A percentile compares a stretch with the other conserved stretches of the same genome.
These are phyloP conservation scores for Cheirogaleus medius DNA, from an alignment of 2,113 vertebrate genomes.

Conservation along the genomic window DNA sequence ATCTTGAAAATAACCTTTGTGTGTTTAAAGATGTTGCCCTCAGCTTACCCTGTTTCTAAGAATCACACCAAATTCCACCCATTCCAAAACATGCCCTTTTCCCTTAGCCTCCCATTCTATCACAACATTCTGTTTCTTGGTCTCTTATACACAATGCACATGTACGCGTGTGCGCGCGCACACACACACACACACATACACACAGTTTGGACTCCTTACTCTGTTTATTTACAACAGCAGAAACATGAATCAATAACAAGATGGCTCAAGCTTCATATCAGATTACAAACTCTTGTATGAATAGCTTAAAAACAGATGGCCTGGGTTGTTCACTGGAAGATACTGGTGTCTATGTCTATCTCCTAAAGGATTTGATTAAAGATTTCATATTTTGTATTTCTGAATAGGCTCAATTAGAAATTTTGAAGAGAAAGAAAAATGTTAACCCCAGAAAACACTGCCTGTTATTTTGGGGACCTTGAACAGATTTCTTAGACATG, in stretches of 20 bases:
- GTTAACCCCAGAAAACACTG: background rate
- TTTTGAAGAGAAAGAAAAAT: background rate
- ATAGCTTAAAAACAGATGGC: background rate
- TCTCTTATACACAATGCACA: background rate
- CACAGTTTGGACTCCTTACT: background rate
- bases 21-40: background rate
- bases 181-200: accelerated
- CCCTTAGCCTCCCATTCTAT: background rate
- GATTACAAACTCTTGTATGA: background rate
- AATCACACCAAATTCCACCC: background rate
- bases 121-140: background rate
- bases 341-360: background rate
- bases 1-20: slow-evolving; percentile 3
- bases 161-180: background rate
- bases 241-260: background rate
- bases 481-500: background rate
- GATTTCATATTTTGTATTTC: background rate
- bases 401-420: background rate
- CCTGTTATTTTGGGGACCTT: background rate
- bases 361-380: background rate
- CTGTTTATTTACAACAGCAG: background rate
- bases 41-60: background rate
- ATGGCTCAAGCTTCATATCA: background rate
- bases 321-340: background rate
- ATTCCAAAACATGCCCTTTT: background rate